Evolutionary conservation across 2,888 invertebrate genomes (phyloP).

Genomic region (Lottia scabra): DNA sequence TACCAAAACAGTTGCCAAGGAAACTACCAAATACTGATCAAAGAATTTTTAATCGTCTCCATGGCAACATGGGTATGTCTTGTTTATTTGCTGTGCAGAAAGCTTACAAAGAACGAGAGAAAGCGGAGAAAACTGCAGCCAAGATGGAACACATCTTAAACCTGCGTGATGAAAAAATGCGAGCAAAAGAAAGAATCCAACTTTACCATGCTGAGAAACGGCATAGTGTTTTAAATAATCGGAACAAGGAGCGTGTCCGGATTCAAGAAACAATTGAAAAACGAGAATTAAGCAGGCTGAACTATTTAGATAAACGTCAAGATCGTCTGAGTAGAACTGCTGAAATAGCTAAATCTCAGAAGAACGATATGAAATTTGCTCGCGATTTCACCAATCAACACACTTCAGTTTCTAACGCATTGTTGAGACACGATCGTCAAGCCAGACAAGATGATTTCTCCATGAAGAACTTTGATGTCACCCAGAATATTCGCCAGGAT

Average conservation of each 20-base stretch:
- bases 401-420: constrained; percentile 66
- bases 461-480: constrained; percentile 37
- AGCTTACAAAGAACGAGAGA: constrained; percentile 64
- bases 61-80: constrained; percentile 64
- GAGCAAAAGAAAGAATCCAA: constrained; percentile 58
- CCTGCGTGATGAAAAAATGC: constrained; percentile 57
- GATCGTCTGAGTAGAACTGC: constrained; percentile 47
- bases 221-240: constrained; percentile 45
- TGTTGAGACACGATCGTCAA: constrained; percentile 63
- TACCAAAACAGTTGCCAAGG: constrained; percentile 34
- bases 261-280: constrained; percentile 55
- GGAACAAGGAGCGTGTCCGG: constrained; percentile 51
- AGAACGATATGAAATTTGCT: constrained; percentile 58
- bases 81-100: constrained; percentile 66
- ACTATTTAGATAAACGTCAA: constrained; percentile 52
- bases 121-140: constrained; percentile 55
- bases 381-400: constrained; percentile 65
- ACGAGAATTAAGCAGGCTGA: constrained; percentile 51
- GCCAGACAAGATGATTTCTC: constrained; percentile 53
- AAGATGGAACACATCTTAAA: constrained; percentile 60
- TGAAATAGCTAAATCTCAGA: constrained; percentile 43
- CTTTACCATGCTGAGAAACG: constrained; percentile 59
- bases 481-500: constrained; percentile 38
- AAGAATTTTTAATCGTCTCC: constrained; percentile 54
- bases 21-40: constrained; percentile 47